Base-by-base conservation (phyloP, 2,888 invertebrate genomes). In the Nomada fabriciana region DNA sequence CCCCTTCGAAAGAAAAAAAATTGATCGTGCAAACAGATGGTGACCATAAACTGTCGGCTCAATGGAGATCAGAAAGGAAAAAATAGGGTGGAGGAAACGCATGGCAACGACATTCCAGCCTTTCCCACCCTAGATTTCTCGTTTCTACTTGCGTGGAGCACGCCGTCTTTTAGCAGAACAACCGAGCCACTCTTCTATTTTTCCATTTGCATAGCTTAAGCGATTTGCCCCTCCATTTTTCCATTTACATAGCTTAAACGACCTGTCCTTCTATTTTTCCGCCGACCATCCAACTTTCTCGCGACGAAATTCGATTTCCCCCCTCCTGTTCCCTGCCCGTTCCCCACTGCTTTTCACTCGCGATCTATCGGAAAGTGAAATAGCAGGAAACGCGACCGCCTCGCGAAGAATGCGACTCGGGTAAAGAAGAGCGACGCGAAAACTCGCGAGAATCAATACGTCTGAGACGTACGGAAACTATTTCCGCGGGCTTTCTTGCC, bases 181-280 rank as follows among this genome's bases (percentile, higher is more conserved):
- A 52, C 74, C 59, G 70, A 20, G 74, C 42, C 64, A 73, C 65
- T 75, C 76, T 18, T 80, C 80, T 68, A 80, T 71, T 80, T 82
- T 76, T 68, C 82, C 82, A 82, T 82, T 82, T 82, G 80, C 80
- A 80, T 82, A 82, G 68, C 82, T 82, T 82, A 82, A 82, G 75
- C 82, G 82, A 80, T 80, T 82, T 82, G 76, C 80, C 68, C 64
- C 80, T 53, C 80, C 68, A 76, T 80, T 82, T 82, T 72, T 72
- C 82, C 76, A 80, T 82, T 82, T 80, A 76, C 82, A 76, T 72
- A 76, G 64, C 68, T 76, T 76, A 68, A 82, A 76, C 80, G 68
- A 64, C 76, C 80, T 75, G 76, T 82, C 80, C 80, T 20, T 72
- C 80, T 69, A 69, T 68, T 80, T 71, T 63, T 61, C 60, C 47